Conservation (phyloP, 2,888 invertebrate genomes). For the Norana najaformis region DNA sequence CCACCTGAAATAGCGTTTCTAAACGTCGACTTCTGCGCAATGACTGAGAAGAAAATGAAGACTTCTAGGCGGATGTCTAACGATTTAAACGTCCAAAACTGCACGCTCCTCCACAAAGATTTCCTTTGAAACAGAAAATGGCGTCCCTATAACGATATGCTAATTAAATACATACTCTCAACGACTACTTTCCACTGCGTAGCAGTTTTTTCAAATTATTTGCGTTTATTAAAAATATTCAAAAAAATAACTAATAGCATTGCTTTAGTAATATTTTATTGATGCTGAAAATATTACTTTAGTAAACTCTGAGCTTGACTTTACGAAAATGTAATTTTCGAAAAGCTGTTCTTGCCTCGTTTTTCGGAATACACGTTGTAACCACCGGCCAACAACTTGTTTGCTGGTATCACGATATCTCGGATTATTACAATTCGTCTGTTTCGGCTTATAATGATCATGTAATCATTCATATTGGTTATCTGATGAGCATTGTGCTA, state of each 20-base stretch:
- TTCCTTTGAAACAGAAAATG: conserved; percentile 1
- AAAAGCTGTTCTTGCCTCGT: background rate
- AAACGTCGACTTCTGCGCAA: conserved; percentile 1
- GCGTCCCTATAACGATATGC: conserved; percentile 3
- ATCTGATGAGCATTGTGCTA: too few species aligned
- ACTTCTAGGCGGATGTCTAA: conserved; percentile 13
- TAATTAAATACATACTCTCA: background rate
- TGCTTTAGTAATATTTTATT: background rate
- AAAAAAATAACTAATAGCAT: background rate
- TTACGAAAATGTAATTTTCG: background rate
- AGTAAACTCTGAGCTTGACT: background rate
- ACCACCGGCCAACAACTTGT: too few species aligned
- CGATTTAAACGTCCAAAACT: background rate
- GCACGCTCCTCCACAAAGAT: conserved; percentile 7
- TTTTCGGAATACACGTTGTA: background rate
- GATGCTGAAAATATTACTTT: background rate
- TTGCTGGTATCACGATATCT: too few species aligned
- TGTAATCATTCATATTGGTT: too few species aligned
- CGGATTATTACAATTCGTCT: too few species aligned
- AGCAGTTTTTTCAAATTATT: background rate
- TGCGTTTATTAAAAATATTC: background rate
- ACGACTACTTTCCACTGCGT: background rate
- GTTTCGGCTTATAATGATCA: too few species aligned
- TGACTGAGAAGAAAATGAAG: conserved; percentile 6
- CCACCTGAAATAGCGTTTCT: conserved; percentile 6